These are phyloP conservation scores for Acyrthosiphon pisum DNA, from an alignment of 1,140 invertebrate genomes.

Conservation along the genomic window DNA sequence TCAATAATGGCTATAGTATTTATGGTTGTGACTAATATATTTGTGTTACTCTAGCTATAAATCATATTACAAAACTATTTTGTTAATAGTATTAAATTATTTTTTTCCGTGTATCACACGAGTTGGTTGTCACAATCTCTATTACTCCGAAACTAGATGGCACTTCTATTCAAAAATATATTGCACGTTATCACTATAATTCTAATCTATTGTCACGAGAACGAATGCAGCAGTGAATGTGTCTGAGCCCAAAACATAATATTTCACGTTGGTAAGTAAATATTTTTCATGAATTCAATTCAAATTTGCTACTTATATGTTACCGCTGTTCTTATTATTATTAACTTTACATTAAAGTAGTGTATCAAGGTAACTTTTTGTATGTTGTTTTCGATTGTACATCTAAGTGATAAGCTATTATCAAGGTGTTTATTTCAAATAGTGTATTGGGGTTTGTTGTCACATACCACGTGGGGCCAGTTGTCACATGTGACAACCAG, in stretches of 20 bases:
- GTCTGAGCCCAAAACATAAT: neutral
- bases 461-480: neutral
- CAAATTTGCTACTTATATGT: neutral
- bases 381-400: neutral
- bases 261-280: neutral
- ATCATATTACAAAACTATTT: no score
- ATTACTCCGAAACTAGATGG: no score
- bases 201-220: neutral
- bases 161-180: no score
- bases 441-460: neutral
- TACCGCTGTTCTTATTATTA: neutral
- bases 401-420: neutral
- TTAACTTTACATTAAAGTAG: neutral
- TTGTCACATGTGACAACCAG: slow-evolving; percentile 26
- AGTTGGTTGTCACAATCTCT: no score
- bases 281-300: neutral
- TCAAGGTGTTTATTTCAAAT: neutral
- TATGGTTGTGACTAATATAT: no score
- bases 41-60: no score
- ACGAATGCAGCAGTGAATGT: neutral
- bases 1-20: no score
- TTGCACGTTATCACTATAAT: neutral
- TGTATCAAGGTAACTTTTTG: neutral
- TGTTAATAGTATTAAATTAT: no score
- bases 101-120: no score